phyloP scores from a whole-genome alignment of 1,140 invertebrate species.

The Laupala kohalensis region DNA sequence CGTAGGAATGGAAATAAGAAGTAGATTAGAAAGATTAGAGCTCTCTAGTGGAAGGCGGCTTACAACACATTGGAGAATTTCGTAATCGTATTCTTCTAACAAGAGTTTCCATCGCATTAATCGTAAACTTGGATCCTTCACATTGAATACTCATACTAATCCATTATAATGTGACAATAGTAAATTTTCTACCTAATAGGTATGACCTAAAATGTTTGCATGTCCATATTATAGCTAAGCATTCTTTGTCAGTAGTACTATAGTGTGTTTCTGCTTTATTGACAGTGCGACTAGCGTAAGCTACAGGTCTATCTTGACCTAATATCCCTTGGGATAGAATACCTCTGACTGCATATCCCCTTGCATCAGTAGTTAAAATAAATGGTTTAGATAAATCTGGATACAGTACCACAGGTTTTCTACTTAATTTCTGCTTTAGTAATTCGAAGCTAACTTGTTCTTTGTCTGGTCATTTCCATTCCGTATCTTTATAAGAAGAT shows the following conservation, averaged over 20 bases:
- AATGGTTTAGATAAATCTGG: slow-evolving; percentile 4
- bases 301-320: slow-evolving; percentile 13
- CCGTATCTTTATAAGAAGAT: slow-evolving; percentile 24
- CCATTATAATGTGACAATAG: slow-evolving; percentile 31
- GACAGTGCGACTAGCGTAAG: slow-evolving; percentile 24
- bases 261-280: slow-evolving; percentile 25
- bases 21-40: too few relatives aligned
- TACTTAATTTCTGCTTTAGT: slow-evolving; percentile 8
- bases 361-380: slow-evolving; percentile 9
- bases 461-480: slow-evolving; percentile 20
- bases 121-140: slow-evolving; percentile 31
- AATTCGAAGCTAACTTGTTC: slow-evolving; percentile 23
- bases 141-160: too few relatives aligned
- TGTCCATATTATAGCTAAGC: slow-evolving; percentile 35
- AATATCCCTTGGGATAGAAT: slow-evolving; percentile 14
- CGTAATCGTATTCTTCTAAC: slow-evolving; percentile 32
- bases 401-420: neutral
- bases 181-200: too few relatives aligned
- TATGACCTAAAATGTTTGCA: slow-evolving; percentile 29
- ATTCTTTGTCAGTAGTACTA: slow-evolving; percentile 33
- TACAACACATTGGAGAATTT: slow-evolving; percentile 29
- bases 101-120: slow-evolving; percentile 34
- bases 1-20: too few relatives aligned
- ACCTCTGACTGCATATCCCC: slow-evolving; percentile 10
- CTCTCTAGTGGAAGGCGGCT: too few relatives aligned